Base-by-base conservation (phyloP, 2,797 vertebrate genomes). In the Eptatretus atami region DNA sequence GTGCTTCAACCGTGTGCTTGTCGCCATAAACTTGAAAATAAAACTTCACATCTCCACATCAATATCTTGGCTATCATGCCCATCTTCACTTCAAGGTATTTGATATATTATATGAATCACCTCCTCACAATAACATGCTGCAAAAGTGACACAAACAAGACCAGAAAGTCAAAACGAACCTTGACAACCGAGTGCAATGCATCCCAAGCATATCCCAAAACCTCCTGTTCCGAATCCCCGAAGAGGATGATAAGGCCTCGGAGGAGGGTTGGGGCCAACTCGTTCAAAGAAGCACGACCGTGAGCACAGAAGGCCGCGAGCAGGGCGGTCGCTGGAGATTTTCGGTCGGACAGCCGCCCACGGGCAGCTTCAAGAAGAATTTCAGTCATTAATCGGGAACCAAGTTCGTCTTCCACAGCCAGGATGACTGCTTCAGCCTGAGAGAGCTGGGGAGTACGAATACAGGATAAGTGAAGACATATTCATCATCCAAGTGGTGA, bases 151-250 rank as follows among this genome's bases (percentile, higher is more conserved):
- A 44, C 4, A 44, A 44, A 44, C 31, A 53, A 25, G 53, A 19
- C 6, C n/a, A 52, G 24, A 63, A 12, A 6, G 52, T 52, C 15
- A 52, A 12, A 6, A 52, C 76, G 73, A 67, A 87, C 92, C 84
- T 94, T 98, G 61, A 84, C 92, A 70, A 98, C 88, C 68, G 88
- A 81, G 70, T 81, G 90, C 67, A 98, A 82, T 0, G 92, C 85
- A 67, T 96, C 92, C 92, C 92, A 98, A 75, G 86, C 93, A 76
- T 98, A 86, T 66, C 76, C 76, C 67, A 98, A 73, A 66, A 98
- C 81, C 44, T 86, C 81, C 0, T 78, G 69, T 68, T 79, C 86
- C 66, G 79, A 68, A 73, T 98, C 92, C 1, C 90, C 95, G 60
- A 98, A 86, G 11, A 98, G 82, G 53, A 81, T 83, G 66, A 98